Conservation (phyloP, 2,888 invertebrate species). For the Nowickia ferox region DNA sequence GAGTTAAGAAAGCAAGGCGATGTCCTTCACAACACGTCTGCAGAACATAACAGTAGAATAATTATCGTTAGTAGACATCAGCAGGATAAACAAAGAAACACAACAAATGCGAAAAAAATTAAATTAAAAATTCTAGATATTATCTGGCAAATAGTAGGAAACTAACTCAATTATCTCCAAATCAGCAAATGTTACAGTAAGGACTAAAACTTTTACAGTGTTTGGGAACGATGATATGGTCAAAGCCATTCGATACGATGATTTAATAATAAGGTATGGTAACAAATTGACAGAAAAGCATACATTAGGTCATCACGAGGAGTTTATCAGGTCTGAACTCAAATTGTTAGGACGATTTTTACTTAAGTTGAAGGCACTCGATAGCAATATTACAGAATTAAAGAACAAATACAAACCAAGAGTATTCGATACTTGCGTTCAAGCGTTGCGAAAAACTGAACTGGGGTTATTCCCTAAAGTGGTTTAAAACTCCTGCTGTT, state of each 20-base stretch:
- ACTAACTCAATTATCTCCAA: neutral
- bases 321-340: neutral
- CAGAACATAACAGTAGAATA: neutral
- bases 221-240: constrained; percentile 7
- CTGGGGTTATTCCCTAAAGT: constrained; percentile 12
- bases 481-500: constrained; percentile 42
- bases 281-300: constrained; percentile 40
- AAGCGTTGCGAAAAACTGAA: constrained; percentile 7
- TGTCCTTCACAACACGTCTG: neutral
- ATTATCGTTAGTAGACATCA: constrained; percentile 12
- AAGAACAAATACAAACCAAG: constrained; percentile 2
- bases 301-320: neutral
- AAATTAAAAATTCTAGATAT: neutral
- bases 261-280: constrained; percentile 37
- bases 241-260: constrained; percentile 28
- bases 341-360: neutral
- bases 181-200: neutral
- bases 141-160: neutral
- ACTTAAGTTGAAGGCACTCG: neutral
- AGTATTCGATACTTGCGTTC: neutral
- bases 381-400: neutral
- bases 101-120: neutral
- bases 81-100: neutral
- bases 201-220: neutral
- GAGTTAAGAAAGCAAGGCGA: constrained; percentile 9